Conservation (phyloP, 1,140 invertebrate species). For the Maniola jurtina region DNA sequence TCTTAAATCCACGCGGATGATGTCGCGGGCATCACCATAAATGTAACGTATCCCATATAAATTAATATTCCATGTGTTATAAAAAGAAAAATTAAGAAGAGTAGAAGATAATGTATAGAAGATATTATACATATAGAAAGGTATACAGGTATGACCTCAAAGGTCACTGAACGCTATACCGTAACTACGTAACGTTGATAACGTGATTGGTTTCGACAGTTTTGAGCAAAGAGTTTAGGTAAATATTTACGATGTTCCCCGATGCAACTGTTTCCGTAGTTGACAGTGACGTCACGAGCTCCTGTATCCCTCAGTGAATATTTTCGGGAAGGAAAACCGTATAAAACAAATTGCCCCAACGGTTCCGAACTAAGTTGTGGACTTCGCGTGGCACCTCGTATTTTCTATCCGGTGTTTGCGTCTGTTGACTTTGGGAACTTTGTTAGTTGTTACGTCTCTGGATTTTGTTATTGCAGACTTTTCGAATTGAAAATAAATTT, state of each 20-base stretch:
- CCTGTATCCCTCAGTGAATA: conserved; percentile 30
- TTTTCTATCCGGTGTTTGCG: conserved; percentile 29
- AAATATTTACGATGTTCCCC: conserved; percentile 38
- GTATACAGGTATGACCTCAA: conserved; percentile 2
- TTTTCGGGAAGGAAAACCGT: conserved; percentile 42
- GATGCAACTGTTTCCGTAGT: conserved; percentile 38
- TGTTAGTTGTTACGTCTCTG: conserved; percentile 6
- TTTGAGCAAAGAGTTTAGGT: conserved; percentile 28
- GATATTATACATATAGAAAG: no score
- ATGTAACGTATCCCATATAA: no score
- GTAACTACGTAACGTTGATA: no score
- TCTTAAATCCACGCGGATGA: no score
- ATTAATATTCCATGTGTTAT: no score
- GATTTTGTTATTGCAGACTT: neutral
- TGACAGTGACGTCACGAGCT: conserved; percentile 40
- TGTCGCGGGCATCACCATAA: no score
- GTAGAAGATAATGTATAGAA: no score
- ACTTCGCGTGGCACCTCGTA: conserved; percentile 34
- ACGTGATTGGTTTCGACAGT: conserved; percentile 31
- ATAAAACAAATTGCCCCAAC: conserved; percentile 55
- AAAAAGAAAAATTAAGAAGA: no score
- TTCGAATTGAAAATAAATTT: neutral
- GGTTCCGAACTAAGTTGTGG: conserved; percentile 40
- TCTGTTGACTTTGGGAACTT: conserved; percentile 22
- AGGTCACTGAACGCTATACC: no score